Conservation (phyloP, 1,140 invertebrate genomes). For the Argopecten irradians region DNA sequence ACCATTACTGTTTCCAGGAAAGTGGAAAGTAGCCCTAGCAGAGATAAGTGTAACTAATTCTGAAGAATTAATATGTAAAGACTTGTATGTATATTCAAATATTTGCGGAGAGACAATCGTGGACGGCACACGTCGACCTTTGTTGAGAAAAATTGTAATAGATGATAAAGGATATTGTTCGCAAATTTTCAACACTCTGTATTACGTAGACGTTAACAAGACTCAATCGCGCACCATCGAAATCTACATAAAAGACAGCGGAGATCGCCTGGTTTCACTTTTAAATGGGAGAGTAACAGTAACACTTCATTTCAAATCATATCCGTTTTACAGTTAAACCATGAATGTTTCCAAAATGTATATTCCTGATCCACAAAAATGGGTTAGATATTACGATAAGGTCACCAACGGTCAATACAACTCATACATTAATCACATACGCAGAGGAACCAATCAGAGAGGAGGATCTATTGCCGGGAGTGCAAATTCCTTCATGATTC, state of each 20-base stretch:
- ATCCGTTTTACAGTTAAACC: constrained; percentile 47
- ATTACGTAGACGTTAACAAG: constrained; percentile 48
- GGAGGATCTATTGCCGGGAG: constrained; percentile 37
- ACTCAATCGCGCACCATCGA: constrained; percentile 41
- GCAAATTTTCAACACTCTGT: constrained; percentile 42
- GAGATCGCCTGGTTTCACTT: constrained; percentile 50
- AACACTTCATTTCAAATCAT: constrained; percentile 56
- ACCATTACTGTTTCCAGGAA: constrained; percentile 25
- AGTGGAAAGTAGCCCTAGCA: constrained; percentile 33
- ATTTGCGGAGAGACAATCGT: constrained; percentile 31
- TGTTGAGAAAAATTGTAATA: background rate
- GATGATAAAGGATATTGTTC: background rate
- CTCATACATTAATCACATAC: constrained; percentile 25
- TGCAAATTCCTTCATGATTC: constrained; percentile 40
- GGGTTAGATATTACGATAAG: constrained; percentile 42
- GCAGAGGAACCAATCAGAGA: constrained; percentile 24
- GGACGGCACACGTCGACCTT: background rate
- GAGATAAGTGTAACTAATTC: background rate
- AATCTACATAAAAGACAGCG: constrained; percentile 49
- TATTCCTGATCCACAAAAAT: constrained; percentile 40
- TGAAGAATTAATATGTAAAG: background rate
- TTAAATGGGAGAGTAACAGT: constrained; percentile 37
- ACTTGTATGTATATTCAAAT: constrained; percentile 25
- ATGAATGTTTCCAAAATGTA: constrained; percentile 39
- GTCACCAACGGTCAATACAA: constrained; percentile 28